Evolutionary conservation across 2,797 vertebrate genomes (phyloP).

Genomic region (Atherinosoma microstoma): DNA sequence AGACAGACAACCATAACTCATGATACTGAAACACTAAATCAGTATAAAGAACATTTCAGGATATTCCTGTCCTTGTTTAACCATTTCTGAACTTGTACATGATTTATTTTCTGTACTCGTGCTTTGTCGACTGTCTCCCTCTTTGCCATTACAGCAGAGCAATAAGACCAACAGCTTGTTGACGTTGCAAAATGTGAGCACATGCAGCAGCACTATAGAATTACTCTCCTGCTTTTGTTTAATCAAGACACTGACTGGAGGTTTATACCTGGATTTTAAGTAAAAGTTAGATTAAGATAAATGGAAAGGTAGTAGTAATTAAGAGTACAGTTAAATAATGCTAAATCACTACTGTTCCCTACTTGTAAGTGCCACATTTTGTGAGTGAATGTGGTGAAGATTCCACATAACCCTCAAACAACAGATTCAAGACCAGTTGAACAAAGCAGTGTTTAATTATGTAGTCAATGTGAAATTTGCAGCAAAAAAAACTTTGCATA

Average conservation of each 20-base stretch:
- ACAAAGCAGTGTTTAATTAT: slow-evolving; percentile 8
- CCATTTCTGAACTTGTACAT: no score
- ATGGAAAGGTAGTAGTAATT: neutral
- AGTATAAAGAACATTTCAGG: no score
- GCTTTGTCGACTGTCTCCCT: neutral
- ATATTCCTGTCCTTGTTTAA: no score
- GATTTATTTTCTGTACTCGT: no score
- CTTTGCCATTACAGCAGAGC: neutral
- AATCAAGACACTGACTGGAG: neutral
- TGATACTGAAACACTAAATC: no score
- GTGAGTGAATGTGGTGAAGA: no score
- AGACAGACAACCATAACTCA: no score
- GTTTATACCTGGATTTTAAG: neutral
- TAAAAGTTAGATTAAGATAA: neutral
- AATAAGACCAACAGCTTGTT: neutral
- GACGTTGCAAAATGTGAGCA: neutral
- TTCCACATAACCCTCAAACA: neutral
- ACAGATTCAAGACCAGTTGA: neutral
- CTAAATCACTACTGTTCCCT: neutral
- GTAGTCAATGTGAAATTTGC: neutral
- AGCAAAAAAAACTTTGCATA: slow-evolving; percentile 18
- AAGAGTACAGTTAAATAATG: neutral
- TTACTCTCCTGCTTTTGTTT: neutral
- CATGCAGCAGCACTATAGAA: neutral
- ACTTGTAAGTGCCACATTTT: neutral